phyloP scores from a whole-genome alignment of 2,797 vertebrate genomes.

The Spondyliosoma cantharus region DNA sequence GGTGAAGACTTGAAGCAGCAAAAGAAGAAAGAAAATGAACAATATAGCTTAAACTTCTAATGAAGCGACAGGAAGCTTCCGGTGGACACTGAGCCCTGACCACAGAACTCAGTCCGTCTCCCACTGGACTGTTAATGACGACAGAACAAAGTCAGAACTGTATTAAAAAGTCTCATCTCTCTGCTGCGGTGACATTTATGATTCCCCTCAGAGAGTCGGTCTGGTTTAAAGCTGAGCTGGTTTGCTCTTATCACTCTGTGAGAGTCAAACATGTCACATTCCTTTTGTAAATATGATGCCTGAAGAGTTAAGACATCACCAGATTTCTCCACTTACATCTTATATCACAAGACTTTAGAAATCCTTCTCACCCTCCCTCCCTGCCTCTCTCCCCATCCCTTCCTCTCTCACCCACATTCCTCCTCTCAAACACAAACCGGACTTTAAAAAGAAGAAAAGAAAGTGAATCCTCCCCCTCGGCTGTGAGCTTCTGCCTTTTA shows the following conservation, averaged over 20 bases:
- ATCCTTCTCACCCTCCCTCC: too few species aligned
- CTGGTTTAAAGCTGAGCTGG: not conserved
- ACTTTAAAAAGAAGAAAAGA: not conserved
- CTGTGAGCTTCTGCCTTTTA: conserved; percentile 18
- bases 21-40: too few species aligned
- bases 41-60: too few species aligned
- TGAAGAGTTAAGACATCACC: not conserved
- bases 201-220: not conserved
- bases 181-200: conserved; percentile 27
- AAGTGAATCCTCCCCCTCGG: not conserved
- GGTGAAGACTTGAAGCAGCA: not conserved
- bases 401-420: not conserved
- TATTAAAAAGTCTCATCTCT: not conserved
- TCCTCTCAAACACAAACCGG: not conserved
- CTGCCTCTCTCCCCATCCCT: not conserved
- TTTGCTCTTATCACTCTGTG: not conserved
- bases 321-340: not conserved
- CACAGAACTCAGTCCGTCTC: not conserved
- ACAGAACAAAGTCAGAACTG: not conserved
- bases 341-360: not conserved
- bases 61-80: not conserved
- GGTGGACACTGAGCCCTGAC: not conserved
- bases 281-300: not conserved
- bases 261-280: not conserved
- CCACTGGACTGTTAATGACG: not conserved